phyloP scores from a whole-genome alignment of 2,888 invertebrate genomes.

The Minunthozetes semirufus region DNA sequence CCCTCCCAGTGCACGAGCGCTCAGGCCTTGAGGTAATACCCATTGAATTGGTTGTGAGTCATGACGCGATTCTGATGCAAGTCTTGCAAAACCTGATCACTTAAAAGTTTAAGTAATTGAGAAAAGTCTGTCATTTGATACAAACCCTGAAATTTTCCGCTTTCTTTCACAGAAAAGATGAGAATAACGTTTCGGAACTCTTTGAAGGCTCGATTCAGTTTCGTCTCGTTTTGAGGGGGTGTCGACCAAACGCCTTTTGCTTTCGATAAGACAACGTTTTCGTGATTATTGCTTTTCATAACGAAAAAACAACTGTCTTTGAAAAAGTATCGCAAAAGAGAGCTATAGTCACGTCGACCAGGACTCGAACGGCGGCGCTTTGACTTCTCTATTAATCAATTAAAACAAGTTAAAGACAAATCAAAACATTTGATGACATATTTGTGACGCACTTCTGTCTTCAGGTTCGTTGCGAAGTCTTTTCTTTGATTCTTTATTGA shows the following conservation, averaged over 20 bases:
- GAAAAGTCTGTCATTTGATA: too few relatives aligned
- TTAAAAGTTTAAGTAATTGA: background rate
- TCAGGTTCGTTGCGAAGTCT: background rate
- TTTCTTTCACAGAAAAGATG: slow-evolving; percentile 95
- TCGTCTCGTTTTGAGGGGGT: slow-evolving; percentile 90
- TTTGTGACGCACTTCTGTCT: slow-evolving; percentile 1
- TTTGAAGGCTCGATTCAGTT: slow-evolving; percentile 84
- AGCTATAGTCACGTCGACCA: slow-evolving; percentile 41
- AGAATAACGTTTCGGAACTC: slow-evolving; percentile 88
- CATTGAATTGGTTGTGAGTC: slow-evolving; percentile 84
- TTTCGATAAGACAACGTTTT: slow-evolving; percentile 90
- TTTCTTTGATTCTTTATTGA: background rate
- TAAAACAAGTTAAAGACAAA: background rate
- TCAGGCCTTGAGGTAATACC: slow-evolving; percentile 87
- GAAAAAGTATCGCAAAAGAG: slow-evolving; percentile 83
- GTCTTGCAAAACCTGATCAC: slow-evolving; percentile 78
- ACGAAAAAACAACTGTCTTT: slow-evolving; percentile 88
- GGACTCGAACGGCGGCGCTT: slow-evolving; percentile 14
- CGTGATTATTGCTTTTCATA: slow-evolving; percentile 95
- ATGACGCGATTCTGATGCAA: slow-evolving; percentile 77
- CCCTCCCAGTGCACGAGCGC: slow-evolving; percentile 85
- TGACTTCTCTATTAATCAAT: background rate
- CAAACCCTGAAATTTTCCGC: slow-evolving; percentile 66
- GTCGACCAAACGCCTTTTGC: slow-evolving; percentile 97
- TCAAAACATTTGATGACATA: background rate